Percentiles rank a stretch among this genome's conserved stretches.
Conservation (phyloP, 2,113 vertebrate species). For the Notiomystis cincta region DNA sequence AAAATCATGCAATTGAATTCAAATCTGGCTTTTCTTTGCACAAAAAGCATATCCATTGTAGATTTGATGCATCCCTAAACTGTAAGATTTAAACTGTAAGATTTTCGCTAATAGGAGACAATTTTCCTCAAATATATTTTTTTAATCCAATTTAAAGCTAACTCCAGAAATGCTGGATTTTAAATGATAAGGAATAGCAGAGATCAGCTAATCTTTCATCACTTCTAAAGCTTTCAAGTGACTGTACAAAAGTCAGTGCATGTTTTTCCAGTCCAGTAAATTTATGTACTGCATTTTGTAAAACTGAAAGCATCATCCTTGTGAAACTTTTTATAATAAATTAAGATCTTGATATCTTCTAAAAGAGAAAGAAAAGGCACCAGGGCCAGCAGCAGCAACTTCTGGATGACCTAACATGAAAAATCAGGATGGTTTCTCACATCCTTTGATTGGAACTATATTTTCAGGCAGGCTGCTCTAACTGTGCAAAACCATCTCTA, state of each 20-base stretch:
- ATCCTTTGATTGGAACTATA: background rate
- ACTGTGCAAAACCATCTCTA: background rate
- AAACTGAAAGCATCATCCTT: background rate
- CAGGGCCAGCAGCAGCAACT: background rate
- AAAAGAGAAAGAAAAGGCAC: background rate
- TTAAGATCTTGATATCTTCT: background rate
- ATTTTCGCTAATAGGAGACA: background rate
- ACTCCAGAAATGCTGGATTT: background rate
- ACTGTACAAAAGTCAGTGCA: background rate
- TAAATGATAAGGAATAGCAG: background rate
- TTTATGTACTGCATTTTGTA: background rate
- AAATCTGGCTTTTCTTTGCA: background rate
- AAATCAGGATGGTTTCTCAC: background rate
- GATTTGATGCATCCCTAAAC: background rate
- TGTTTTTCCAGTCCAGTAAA: background rate
- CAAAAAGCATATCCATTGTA: background rate
- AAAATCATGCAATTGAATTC: conserved; percentile 17
- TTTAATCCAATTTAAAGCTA: background rate
- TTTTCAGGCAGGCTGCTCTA: background rate
- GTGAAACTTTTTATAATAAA: background rate
- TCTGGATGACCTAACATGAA: background rate
- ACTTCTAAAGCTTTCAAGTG: background rate
- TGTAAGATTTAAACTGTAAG: too few relatives aligned
- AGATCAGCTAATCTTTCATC: background rate
- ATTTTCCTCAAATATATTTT: background rate